Evolutionary conservation across 2,113 vertebrate genomes (phyloP).

Genomic region (Cisticola juncidis): DNA sequence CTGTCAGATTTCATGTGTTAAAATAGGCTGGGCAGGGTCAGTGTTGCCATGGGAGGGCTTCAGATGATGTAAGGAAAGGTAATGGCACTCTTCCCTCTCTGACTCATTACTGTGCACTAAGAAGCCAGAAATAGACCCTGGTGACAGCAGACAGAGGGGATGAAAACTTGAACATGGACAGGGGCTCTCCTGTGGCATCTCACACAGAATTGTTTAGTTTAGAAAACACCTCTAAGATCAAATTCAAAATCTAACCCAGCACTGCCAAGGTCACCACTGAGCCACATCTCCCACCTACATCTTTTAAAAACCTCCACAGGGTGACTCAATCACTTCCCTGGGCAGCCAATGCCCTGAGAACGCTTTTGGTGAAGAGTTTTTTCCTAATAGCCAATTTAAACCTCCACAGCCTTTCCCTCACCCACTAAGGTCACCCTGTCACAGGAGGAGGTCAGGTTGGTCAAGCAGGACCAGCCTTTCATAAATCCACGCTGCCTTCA

Average conservation of each 20-base stretch:
- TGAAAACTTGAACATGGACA: not conserved
- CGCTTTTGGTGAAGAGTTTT: not conserved
- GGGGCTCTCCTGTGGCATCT: not conserved
- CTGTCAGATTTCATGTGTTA: not conserved
- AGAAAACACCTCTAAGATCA: not conserved
- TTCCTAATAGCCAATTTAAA: not conserved
- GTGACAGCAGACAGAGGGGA: conserved; percentile 31
- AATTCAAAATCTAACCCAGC: not conserved
- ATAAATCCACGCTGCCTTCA: not conserved
- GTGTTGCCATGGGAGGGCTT: conserved; percentile 25
- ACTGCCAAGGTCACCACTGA: not conserved
- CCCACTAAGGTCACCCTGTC: not conserved
- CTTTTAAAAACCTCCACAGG: not conserved
- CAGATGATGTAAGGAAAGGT: conserved; percentile 45
- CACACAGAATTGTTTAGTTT: not conserved
- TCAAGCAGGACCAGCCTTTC: not conserved
- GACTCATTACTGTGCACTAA: conserved; percentile 53
- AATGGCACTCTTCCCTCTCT: conserved; percentile 56
- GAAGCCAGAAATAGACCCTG: conserved; percentile 40
- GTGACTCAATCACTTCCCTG: not conserved
- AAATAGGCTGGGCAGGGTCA: conserved; percentile 44
- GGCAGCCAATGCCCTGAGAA: not conserved
- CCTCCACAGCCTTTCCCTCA: not conserved
- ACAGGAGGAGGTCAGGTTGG: not conserved
- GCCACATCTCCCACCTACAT: not conserved